Conservation (phyloP, 2,113 vertebrate species). For the Thymallus thymallus region DNA sequence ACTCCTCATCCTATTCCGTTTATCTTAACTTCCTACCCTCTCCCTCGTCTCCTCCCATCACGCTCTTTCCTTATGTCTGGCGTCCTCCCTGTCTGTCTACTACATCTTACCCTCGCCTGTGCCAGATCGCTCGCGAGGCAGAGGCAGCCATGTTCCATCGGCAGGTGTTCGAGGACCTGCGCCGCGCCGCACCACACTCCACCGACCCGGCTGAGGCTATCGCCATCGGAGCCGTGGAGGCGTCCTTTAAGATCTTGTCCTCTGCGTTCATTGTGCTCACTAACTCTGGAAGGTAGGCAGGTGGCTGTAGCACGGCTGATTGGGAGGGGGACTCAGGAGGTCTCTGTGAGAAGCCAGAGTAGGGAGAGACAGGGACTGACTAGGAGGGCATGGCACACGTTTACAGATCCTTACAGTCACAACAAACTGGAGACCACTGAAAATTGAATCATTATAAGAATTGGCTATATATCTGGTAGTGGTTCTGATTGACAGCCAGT, state of each 20-base stretch:
- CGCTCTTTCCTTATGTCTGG: slow-evolving; percentile 11
- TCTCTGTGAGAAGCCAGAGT: slow-evolving; percentile 42
- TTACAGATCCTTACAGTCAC: slow-evolving; percentile 24
- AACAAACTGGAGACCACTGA: neutral
- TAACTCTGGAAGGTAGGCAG: slow-evolving; percentile 95
- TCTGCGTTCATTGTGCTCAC: slow-evolving; percentile 95
- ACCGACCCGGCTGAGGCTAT: slow-evolving; percentile 90
- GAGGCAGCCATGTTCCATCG: slow-evolving; percentile 98
- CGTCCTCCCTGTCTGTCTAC: slow-evolving; percentile 30
- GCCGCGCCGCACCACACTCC: slow-evolving; percentile 82
- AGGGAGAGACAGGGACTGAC: slow-evolving; percentile 65
- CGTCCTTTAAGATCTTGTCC: slow-evolving; percentile 96
- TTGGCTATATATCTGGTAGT: neutral
- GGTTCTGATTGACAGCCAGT: neutral
- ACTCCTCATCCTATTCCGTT: neutral
- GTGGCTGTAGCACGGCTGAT: slow-evolving; percentile 5
- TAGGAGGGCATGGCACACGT: slow-evolving; percentile 42
- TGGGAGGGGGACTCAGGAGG: neutral
- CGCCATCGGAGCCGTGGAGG: slow-evolving; percentile 93
- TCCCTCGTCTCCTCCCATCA: slow-evolving; percentile 50
- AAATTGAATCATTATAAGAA: too few species aligned
- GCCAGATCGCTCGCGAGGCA: slow-evolving; percentile 96
- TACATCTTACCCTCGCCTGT: slow-evolving; percentile 48
- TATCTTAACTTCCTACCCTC: slow-evolving; percentile 1
- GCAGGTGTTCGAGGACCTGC: slow-evolving; percentile 98